Evolutionary conservation across 2,888 invertebrate species (phyloP), one percentile per base, ranked within the genome.

Genomic region (Marronus borbonicus): DNA sequence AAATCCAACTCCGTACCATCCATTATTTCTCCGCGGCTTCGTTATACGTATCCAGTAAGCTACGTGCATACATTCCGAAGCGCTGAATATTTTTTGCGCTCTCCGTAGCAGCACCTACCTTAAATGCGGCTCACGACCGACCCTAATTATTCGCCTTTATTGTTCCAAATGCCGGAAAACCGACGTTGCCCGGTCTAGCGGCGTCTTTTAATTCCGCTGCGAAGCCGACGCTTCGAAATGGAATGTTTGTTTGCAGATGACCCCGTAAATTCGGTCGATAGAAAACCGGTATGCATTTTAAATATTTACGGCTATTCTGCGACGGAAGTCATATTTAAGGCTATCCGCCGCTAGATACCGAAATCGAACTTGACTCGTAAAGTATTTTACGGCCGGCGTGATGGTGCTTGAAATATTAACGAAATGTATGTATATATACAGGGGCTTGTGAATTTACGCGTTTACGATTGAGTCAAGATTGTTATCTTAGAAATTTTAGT

Each of bases 61-160:
- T 14, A 2, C 65, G 12, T 70, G 50, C 24, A 52, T 17, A 24
- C 36, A 36, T 69, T 24, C 50, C 36, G 52, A 36, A 36, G 17
- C 55, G 55, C n/a, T 20, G 69, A 55, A 65, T 65, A 39, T 36
- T 65, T 65, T 39, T 65, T 31, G 28, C 36, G 31, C 31, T 64
- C 31, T 64, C 31, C 31, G 31, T 39, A 10, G 52, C 3, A 52
- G n/a, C 65, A 39, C 39, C 65, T 65, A 65, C 65, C 65, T 65
- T 65, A 39, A 65, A 65, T 65, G 65, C 65, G 31, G 39, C 65
- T 36, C 65, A 65, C 65, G 65, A 36, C 31, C 65, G 65, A 65
- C 65, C 65, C 65, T 39, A 65, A 58, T 70, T 70, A 20, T 70
- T 70, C 58, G 17, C 36, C 36, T 70, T 70, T 70, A 70, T 70